Conservation (phyloP, 1,140 invertebrate genomes). For the Drosophila yakuba region DNA sequence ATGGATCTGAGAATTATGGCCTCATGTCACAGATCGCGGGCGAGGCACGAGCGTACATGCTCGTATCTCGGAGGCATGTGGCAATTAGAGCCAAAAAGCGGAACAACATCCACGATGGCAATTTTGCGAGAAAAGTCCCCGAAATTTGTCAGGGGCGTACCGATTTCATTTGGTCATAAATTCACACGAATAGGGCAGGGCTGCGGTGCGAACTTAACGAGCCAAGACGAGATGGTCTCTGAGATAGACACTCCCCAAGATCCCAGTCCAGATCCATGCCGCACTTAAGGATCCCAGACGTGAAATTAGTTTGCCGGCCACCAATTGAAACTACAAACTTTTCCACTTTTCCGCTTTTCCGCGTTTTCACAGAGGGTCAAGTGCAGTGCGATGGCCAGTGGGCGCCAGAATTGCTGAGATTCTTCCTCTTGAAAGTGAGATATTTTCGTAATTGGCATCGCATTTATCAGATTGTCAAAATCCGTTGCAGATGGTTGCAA, state of each 20-base stretch:
- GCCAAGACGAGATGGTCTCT: conserved; percentile 19
- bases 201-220: conserved; percentile 46
- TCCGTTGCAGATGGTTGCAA: conserved; percentile 59
- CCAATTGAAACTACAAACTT: conserved; percentile 18
- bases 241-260: too few species aligned
- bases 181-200: conserved; percentile 50
- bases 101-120: conserved; percentile 32
- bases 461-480: conserved; percentile 65
- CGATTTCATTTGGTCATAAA: conserved; percentile 70
- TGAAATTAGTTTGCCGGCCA: background rate
- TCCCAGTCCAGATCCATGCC: too few species aligned
- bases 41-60: conserved; percentile 64
- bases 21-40: conserved; percentile 42
- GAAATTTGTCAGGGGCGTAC: conserved; percentile 51
- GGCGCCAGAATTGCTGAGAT: conserved; percentile 52
- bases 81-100: conserved; percentile 67
- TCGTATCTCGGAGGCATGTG: conserved; percentile 32
- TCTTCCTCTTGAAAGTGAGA: conserved; percentile 31
- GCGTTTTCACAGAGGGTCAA: conserved; percentile 47
- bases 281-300: background rate
- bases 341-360: conserved; percentile 26
- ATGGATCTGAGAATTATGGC: conserved; percentile 33
- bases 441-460: conserved; percentile 41
- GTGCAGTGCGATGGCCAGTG: conserved; percentile 49
- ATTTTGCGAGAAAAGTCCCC: conserved; percentile 55